These are phyloP conservation scores for Mythimna albipuncta DNA, from an alignment of 2,888 invertebrate species.

Conservation along the genomic window DNA sequence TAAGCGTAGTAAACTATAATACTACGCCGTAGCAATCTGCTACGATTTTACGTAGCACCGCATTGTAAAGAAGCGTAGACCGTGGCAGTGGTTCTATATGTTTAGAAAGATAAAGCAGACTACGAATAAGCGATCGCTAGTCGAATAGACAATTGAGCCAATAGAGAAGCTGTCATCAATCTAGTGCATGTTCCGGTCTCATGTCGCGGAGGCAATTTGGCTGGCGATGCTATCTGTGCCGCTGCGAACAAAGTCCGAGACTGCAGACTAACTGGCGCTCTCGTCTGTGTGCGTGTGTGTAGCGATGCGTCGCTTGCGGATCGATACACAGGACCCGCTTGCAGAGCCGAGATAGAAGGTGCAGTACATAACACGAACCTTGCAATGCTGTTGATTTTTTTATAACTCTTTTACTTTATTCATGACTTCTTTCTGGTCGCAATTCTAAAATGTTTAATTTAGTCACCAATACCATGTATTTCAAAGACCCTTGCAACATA, in stretches of 20 bases:
- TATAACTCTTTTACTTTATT: neutral
- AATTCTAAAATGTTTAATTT: neutral
- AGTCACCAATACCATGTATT: neutral
- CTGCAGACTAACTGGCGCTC: constrained; percentile 45
- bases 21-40: constrained; percentile 27
- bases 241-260: constrained; percentile 13
- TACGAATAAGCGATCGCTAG: neutral
- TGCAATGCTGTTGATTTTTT: neutral
- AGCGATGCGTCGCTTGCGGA: constrained; percentile 40
- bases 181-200: constrained; percentile 17
- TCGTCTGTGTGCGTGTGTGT: constrained; percentile 21
- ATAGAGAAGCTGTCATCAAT: constrained; percentile 11
- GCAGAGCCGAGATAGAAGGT: constrained; percentile 9
- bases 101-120: no score
- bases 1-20: neutral
- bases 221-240: neutral
- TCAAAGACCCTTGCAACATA: neutral
- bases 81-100: no score
- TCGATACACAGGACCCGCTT: constrained; percentile 32
- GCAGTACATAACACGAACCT: neutral
- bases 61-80: constrained; percentile 3
- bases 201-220: constrained; percentile 22
- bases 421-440: neutral
- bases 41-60: constrained; percentile 23
- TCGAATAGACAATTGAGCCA: neutral